Percentiles rank a stretch among this genome's conserved stretches.
Conservation (phyloP, 2,113 vertebrate species). For the Leuciscus idus region DNA sequence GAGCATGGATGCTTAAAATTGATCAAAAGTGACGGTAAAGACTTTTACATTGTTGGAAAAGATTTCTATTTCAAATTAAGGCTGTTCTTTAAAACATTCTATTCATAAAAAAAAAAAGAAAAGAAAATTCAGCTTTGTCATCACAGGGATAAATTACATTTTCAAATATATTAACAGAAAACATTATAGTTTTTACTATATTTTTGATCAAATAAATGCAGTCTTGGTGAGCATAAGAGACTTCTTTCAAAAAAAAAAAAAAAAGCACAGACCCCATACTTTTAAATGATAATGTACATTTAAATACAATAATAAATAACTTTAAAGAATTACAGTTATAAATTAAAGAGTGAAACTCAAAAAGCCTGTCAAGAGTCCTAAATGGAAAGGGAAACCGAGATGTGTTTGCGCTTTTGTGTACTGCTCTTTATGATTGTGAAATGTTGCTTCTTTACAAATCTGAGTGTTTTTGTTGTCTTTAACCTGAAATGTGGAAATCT, state of each 20-base stretch:
- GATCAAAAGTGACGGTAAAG: not conserved
- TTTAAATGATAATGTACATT: not conserved
- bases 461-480: conserved; percentile 10
- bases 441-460: not conserved
- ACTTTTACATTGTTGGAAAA: not conserved
- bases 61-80: not conserved
- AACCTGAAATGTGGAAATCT: conserved; percentile 67
- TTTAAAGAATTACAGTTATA: not conserved
- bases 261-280: not conserved
- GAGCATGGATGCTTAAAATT: not conserved
- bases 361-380: not conserved
- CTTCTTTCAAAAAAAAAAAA: not conserved
- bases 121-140: not conserved
- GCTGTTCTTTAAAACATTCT: not conserved
- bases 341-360: not conserved
- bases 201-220: not conserved
- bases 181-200: not conserved
- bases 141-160: not conserved
- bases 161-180: not conserved
- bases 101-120: not conserved
- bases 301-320: not conserved
- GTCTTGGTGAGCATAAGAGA: not conserved
- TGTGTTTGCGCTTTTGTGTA: conserved; percentile 11
- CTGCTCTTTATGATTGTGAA: not conserved
- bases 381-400: no score